Percentiles rank a stretch among this genome's conserved stretches.
Conservation (phyloP, 2,113 vertebrate species). For the Oplegnathus fasciatus region DNA sequence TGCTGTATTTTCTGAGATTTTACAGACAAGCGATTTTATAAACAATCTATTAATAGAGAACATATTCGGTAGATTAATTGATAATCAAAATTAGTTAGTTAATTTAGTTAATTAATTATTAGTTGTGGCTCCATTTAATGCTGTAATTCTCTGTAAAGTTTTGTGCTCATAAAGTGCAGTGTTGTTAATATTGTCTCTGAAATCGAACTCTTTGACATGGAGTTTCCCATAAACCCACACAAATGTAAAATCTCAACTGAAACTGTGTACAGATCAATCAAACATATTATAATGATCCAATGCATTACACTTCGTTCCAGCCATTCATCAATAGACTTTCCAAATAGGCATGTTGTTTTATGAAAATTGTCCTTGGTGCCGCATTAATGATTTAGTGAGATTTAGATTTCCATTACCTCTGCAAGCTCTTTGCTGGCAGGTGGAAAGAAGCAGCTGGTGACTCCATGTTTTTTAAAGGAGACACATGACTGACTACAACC, state of each 20-base stretch:
- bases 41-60: not conserved
- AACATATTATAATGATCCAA: not conserved
- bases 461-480: not conserved
- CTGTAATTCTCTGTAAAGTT: not conserved
- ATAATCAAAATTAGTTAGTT: not conserved
- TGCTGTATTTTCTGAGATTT: not conserved
- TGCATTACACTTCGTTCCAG: constrained; percentile 4
- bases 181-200: constrained; percentile 2
- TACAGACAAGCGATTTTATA: too few species aligned
- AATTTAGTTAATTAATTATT: too few species aligned
- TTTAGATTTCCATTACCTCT: not conserved
- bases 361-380: constrained; percentile 18
- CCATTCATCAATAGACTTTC: constrained; percentile 38
- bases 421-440: constrained; percentile 3
- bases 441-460: constrained; percentile 15
- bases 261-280: constrained; percentile 15
- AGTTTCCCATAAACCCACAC: not conserved
- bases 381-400: constrained; percentile 23
- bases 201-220: not conserved
- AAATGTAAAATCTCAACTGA: not conserved
- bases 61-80: not conserved
- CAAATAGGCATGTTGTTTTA: constrained; percentile 13
- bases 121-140: not conserved
- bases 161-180: not conserved
- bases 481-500: constrained; percentile 15